These are phyloP conservation scores for Lucinisca nassula DNA, from an alignment of 2,888 invertebrate genomes.

Conservation along the genomic window DNA sequence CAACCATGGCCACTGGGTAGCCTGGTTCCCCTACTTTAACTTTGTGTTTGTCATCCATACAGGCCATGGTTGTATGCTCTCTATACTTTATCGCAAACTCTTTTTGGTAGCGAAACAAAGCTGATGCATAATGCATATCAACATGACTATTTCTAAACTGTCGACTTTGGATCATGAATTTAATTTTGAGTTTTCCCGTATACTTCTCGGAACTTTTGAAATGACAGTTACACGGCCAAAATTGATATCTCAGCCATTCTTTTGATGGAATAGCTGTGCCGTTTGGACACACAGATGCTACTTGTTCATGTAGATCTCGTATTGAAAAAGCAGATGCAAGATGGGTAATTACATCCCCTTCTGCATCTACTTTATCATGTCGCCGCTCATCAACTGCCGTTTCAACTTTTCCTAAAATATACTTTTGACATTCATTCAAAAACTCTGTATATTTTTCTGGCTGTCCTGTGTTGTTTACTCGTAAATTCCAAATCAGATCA, in stretches of 20 bases:
- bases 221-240: constrained; percentile 41
- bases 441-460: not conserved
- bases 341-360: constrained; percentile 15
- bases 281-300: not conserved
- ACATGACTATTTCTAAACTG: constrained; percentile 31
- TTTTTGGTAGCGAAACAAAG: constrained; percentile 26
- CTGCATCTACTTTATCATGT: constrained; percentile 1
- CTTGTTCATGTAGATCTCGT: constrained; percentile 15
- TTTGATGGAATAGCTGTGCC: constrained; percentile 5
- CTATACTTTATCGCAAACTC: constrained; percentile 16
- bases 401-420: not conserved
- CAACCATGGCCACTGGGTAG: constrained; percentile 14
- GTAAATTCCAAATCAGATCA: constrained; percentile 2
- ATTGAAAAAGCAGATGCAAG: constrained; percentile 25
- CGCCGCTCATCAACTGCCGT: not conserved
- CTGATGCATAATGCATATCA: constrained; percentile 39
- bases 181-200: constrained; percentile 41
- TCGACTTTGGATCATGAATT: constrained; percentile 51
- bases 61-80: not conserved
- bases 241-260: constrained; percentile 32
- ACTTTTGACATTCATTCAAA: not conserved
- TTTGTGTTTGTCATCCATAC: constrained; percentile 37
- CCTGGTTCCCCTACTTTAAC: constrained; percentile 30
- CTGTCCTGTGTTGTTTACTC: constrained; percentile 7
- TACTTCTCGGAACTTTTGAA: no score